Evolutionary conservation across 2,113 vertebrate genomes (phyloP).

Genomic region (Ophthalmolycus amberensis): DNA sequence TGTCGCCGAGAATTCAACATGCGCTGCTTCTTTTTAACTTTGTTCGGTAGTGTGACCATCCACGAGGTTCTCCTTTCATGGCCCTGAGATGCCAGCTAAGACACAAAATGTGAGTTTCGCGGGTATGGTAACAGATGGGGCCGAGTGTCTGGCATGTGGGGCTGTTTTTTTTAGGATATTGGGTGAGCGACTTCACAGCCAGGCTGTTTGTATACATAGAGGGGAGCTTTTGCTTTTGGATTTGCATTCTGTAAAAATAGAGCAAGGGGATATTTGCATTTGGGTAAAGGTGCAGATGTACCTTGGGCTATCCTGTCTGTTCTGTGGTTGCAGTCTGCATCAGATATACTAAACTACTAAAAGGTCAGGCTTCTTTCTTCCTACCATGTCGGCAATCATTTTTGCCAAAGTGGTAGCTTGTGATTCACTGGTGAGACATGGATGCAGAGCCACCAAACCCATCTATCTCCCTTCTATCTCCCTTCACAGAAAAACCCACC

Average conservation of each 20-base stretch:
- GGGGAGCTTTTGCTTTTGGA: conserved; percentile 15
- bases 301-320: conserved; percentile 24
- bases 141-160: neutral
- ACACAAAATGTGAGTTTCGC: conserved; percentile 28
- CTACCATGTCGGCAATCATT: neutral
- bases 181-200: neutral
- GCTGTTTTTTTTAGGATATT: neutral
- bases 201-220: neutral
- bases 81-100: conserved; percentile 5
- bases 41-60: conserved; percentile 34
- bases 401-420: neutral
- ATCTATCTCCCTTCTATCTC: neutral
- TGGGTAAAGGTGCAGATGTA: conserved; percentile 43
- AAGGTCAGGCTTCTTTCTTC: conserved; percentile 39
- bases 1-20: conserved; percentile 20
- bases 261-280: conserved; percentile 27
- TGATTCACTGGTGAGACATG: neutral
- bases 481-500: conserved; percentile 12
- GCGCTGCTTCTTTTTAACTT: neutral
- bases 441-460: neutral
- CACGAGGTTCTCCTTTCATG: conserved; percentile 53
- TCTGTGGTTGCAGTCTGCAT: conserved; percentile 23
- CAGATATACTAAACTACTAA: conserved; percentile 33
- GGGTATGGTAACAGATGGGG: conserved; percentile 27
- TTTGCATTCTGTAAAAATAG: conserved; percentile 18